phyloP scores from a whole-genome alignment of 2,113 vertebrate species.

The Notothenia rossii region DNA sequence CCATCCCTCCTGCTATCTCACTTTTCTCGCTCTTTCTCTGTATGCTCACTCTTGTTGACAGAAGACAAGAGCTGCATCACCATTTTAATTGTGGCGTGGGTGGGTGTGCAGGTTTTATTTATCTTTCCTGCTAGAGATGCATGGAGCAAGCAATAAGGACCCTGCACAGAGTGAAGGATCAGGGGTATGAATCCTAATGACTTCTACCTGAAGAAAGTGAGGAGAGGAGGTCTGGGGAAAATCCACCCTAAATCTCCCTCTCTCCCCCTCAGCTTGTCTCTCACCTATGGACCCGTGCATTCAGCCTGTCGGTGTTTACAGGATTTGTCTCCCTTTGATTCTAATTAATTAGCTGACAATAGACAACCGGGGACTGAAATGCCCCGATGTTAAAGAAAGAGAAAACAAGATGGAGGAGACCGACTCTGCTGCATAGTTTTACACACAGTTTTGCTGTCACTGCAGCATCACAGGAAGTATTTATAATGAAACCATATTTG shows the following conservation, averaged over 20 bases:
- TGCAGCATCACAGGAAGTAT: background rate
- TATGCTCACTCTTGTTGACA: slow-evolving; percentile 59
- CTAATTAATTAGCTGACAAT: slow-evolving; percentile 54
- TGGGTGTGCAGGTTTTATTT: slow-evolving; percentile 53
- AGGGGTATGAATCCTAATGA: slow-evolving; percentile 71
- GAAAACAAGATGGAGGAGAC: slow-evolving; percentile 31
- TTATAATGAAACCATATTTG: background rate
- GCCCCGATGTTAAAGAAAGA: slow-evolving; percentile 21
- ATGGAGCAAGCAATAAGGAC: slow-evolving; percentile 38
- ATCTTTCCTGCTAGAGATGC: slow-evolving; percentile 47
- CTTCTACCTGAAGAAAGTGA: slow-evolving; percentile 52
- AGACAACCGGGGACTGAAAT: slow-evolving; percentile 16
- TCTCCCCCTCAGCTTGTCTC: slow-evolving; percentile 32
- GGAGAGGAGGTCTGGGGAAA: slow-evolving; percentile 49
- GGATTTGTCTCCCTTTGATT: slow-evolving; percentile 74
- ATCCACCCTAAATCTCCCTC: slow-evolving; percentile 50
- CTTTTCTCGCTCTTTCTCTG: slow-evolving; percentile 44
- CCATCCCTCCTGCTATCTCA: slow-evolving; percentile 20
- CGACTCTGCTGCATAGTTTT: slow-evolving; percentile 18
- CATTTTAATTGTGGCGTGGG: slow-evolving; percentile 71
- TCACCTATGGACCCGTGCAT: slow-evolving; percentile 34
- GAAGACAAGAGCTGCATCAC: slow-evolving; percentile 77
- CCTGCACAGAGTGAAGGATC: slow-evolving; percentile 50
- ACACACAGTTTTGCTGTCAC: slow-evolving; percentile 9
- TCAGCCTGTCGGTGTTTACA: slow-evolving; percentile 57